These are phyloP conservation scores for Standfussiana lucernea DNA, from an alignment of 2,888 invertebrate species.

Conservation along the genomic window DNA sequence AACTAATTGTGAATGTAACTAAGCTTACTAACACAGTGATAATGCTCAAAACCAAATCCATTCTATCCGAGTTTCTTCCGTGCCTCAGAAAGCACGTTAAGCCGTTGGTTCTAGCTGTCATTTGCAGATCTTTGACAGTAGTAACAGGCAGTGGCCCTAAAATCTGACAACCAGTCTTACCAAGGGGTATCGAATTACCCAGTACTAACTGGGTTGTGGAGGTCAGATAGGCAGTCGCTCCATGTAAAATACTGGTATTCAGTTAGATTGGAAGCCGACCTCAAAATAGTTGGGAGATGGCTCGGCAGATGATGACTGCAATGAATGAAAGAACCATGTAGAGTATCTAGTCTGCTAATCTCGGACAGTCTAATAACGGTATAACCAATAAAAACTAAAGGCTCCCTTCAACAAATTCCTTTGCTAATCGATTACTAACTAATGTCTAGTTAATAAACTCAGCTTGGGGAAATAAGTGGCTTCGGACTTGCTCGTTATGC, in stretches of 20 bases:
- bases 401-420: conserved; percentile 36
- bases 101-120: neutral
- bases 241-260: neutral
- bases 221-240: neutral
- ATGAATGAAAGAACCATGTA: conserved; percentile 6
- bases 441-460: conserved; percentile 29
- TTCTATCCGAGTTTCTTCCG: neutral
- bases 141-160: neutral
- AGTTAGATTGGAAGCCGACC: neutral
- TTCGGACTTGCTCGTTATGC: conserved; percentile 16
- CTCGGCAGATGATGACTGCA: neutral
- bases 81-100: neutral
- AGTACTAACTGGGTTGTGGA: neutral
- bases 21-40: neutral
- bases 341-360: neutral
- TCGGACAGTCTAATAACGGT: neutral
- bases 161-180: no score
- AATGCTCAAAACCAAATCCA: neutral
- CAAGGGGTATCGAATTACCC: neutral
- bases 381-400: conserved; percentile 22
- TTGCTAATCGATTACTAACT: conserved; percentile 26
- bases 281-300: neutral
- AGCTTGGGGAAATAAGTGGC: conserved; percentile 26
- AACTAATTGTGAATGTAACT: neutral
- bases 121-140: neutral